Evolutionary conservation across 2,797 vertebrate genomes (phyloP).

Genomic region (Etheostoma perlongum): DNA sequence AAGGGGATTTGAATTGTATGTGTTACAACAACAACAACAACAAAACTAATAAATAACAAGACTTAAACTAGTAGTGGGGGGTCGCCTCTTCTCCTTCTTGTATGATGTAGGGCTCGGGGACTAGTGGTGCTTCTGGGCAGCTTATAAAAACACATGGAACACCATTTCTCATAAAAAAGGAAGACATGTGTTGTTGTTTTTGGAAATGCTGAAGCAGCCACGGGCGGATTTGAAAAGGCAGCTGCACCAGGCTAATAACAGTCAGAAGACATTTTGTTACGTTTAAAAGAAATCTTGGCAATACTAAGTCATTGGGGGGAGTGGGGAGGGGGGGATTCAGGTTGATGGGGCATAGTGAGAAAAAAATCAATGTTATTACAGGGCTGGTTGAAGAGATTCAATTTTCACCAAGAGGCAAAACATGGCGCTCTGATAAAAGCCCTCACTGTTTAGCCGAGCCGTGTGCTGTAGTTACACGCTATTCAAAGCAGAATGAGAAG

Average conservation of each 20-base stretch:
- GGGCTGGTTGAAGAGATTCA: constrained; percentile 46
- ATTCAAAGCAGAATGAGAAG: constrained; percentile 35
- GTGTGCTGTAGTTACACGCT: constrained; percentile 18
- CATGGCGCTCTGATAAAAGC: constrained; percentile 37
- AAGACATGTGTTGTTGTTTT: constrained; percentile 8
- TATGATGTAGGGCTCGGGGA: constrained; percentile 12
- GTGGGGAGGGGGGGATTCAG: background rate
- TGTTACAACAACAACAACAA: no score
- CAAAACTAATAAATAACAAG: no score
- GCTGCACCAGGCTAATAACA: constrained; percentile 47
- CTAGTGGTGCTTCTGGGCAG: constrained; percentile 4
- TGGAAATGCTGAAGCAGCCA: constrained; percentile 34
- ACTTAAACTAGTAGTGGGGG: no score
- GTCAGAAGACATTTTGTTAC: constrained; percentile 44
- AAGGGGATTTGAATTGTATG: no score
- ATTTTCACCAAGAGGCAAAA: constrained; percentile 63
- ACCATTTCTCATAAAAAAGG: constrained; percentile 34
- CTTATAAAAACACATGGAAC: constrained; percentile 52
- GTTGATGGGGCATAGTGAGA: constrained; percentile 43
- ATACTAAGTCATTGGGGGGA: constrained; percentile 43
- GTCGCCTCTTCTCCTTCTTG: constrained; percentile 16
- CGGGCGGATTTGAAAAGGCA: constrained; percentile 38
- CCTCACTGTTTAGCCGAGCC: constrained; percentile 31
- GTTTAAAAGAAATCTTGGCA: constrained; percentile 48
- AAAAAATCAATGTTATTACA: constrained; percentile 70